Evolutionary conservation across 2,113 vertebrate genomes (phyloP).

Genomic region (Hemicordylus capensis): DNA sequence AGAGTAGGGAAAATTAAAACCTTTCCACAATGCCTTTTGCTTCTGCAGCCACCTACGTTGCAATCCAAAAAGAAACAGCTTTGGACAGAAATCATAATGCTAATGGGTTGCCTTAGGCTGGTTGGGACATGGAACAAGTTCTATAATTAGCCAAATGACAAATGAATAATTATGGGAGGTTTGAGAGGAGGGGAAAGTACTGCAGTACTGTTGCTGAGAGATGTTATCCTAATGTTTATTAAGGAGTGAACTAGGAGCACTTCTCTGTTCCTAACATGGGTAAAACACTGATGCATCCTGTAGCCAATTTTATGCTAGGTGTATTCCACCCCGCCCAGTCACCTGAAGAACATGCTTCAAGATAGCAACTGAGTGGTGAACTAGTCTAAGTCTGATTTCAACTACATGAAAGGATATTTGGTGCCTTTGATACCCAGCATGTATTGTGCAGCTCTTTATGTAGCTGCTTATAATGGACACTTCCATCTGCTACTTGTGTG

Average conservation of each 20-base stretch:
- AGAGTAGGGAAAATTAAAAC: slow-evolving; percentile 3
- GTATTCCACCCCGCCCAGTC: neutral
- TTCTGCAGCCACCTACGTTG: slow-evolving; percentile 4
- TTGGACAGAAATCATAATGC: neutral
- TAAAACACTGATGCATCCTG: too few species aligned
- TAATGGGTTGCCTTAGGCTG: neutral
- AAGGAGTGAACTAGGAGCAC: neutral
- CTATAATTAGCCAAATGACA: neutral
- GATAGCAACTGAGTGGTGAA: too few species aligned
- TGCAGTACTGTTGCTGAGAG: rapidly evolving
- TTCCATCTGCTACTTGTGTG: too few species aligned
- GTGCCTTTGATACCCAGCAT: neutral
- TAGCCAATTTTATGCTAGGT: neutral
- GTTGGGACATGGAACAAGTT: neutral
- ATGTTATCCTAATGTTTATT: neutral
- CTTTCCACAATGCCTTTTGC: slow-evolving; percentile 15
- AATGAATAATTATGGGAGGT: neutral
- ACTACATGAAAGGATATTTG: neutral
- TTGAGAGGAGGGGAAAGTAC: neutral
- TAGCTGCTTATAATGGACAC: neutral
- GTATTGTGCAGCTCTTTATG: neutral
- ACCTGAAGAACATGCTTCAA: neutral
- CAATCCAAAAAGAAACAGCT: neutral
- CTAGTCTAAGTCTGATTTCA: neutral
- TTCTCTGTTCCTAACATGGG: neutral